phyloP scores from a whole-genome alignment of 2,888 invertebrate genomes.

The Hypselothyrea guttata region DNA sequence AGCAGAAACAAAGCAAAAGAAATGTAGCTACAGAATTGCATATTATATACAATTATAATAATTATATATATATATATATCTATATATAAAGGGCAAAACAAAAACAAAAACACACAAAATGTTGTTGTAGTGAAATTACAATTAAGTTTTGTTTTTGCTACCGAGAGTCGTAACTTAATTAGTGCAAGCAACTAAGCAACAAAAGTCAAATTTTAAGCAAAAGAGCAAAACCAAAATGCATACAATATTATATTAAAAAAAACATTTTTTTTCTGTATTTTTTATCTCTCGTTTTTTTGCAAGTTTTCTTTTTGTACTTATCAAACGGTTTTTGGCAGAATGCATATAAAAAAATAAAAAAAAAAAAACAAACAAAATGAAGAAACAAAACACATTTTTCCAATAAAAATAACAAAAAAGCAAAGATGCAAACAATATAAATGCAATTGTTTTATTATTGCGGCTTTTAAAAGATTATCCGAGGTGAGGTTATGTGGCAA shows the following conservation, averaged over 20 bases:
- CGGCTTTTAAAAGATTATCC: no score
- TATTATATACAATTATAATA: constrained; percentile 73
- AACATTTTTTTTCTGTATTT: no score
- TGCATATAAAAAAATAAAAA: constrained; percentile 37
- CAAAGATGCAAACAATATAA: no score
- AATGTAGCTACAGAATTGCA: constrained; percentile 75
- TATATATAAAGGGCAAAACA: constrained; percentile 69
- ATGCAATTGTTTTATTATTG: no score
- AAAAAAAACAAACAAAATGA: no score
- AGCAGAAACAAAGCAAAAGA: no score
- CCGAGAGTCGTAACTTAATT: constrained; percentile 26
- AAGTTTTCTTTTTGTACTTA: constrained; percentile 68
- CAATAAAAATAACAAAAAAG: constrained; percentile 63
- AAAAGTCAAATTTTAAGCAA: constrained; percentile 60
- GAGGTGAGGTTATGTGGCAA: no score
- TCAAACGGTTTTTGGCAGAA: constrained; percentile 58
- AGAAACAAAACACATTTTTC: constrained; percentile 57
- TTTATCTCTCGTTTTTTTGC: no score
- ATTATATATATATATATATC: constrained; percentile 57
- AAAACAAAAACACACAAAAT: constrained; percentile 53
- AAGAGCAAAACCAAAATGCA: no score
- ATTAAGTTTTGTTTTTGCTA: constrained; percentile 77
- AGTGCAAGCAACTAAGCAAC: constrained; percentile 24
- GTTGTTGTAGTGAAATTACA: constrained; percentile 77
- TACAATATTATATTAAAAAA: no score